Base-by-base conservation (phyloP, 2,888 invertebrate species). In the Drepana falcataria region DNA sequence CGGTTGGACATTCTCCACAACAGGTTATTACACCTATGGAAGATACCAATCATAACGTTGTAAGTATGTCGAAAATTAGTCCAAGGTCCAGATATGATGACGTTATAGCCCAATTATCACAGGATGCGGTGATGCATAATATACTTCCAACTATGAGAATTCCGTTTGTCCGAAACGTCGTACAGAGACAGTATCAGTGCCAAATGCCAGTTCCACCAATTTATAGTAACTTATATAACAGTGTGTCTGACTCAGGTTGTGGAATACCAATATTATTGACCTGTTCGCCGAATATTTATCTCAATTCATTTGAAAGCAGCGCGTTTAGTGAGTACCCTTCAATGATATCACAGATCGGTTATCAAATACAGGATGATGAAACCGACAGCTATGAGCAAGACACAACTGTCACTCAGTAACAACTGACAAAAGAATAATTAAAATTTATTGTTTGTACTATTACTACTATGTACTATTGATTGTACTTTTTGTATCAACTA, bases 101-200 rank as follows among this genome's bases (percentile, higher is more conserved):
- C 40, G 72, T 77, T 4, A 55, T 83, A 59, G 71, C 77, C 2
- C 77, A 85, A 40, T 63, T 88, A 40, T 57, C 68, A 5, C 77
- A 85, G 55, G 83, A 84, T 35, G 76, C 83, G 2, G 79, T 81
- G 41, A 74, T 90, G 65, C 79, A 79, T 35, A 90, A 89, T 56
- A 74, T 87, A 48, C 57, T 90, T 51, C 90, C 90, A 3, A 86
- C 82, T 2, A 89, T 90, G 87, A 66, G 79, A 4, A 66, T 79
- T 2, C 81, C 83, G 2, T 79, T 72, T 57, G 59, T 71, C 5
- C 76, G 83, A 34, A 66, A 66, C 6, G 56, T 65, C 40, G 55
- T 44, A 47, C 6, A 41, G n/a, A n/a, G n/a, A 40, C 48, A 53
- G 4, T 35, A 35, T 6, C 21, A 51, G 56, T 52, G 56, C 49